Percentiles rank a stretch among this genome's conserved stretches.
Evolutionary conservation across 2,797 vertebrate species (phyloP).

Genomic region (Catamblyrhynchus diadema): DNA sequence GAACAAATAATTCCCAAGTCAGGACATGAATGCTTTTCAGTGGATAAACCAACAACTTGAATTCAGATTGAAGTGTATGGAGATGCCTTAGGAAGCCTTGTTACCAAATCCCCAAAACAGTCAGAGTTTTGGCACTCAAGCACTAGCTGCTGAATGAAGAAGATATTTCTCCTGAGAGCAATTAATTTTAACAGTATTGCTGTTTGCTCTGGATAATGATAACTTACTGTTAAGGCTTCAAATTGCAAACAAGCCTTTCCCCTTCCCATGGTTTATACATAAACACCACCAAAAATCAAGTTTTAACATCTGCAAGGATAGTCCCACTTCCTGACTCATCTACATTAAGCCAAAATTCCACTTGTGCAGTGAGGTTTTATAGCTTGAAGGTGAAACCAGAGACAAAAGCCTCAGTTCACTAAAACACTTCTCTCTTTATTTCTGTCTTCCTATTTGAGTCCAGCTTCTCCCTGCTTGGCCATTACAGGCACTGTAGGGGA

Average conservation of each 20-base stretch:
- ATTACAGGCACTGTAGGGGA: neutral
- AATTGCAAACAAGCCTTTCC: neutral
- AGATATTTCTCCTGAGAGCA: neutral
- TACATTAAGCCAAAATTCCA: neutral
- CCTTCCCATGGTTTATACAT: neutral
- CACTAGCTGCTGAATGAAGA: neutral
- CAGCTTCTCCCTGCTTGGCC: neutral
- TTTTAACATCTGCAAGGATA: neutral
- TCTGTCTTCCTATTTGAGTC: neutral
- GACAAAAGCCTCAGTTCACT: neutral
- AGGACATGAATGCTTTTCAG: neutral
- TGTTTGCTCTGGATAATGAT: neutral
- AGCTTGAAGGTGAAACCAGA: neutral
- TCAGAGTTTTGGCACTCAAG: neutral
- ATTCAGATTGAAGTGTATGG: neutral
- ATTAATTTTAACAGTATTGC: neutral
- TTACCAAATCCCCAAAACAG: neutral
- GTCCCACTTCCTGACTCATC: neutral
- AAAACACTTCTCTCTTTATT: neutral
- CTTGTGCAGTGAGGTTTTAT: accelerated
- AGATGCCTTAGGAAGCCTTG: neutral
- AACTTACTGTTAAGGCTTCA: neutral
- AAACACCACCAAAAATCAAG: neutral
- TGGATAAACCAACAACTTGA: neutral
- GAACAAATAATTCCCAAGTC: neutral